A percentile compares a stretch with the other conserved stretches of the same genome.
These are phyloP conservation scores for Drosophila kurseongensis DNA, from an alignment of 1,140 invertebrate genomes.

Conservation along the genomic window DNA sequence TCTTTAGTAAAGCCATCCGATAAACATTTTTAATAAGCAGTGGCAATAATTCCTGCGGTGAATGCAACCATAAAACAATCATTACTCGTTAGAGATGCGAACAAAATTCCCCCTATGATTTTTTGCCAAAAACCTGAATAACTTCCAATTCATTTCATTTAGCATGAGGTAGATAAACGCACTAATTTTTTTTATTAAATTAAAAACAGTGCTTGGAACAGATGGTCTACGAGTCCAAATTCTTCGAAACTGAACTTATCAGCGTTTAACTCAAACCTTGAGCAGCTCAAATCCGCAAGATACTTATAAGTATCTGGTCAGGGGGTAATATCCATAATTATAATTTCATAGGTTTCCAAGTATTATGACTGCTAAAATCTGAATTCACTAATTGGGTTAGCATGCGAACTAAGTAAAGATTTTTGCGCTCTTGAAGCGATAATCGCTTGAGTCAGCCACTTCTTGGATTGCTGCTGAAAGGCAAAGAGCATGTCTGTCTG, in stretches of 20 bases:
- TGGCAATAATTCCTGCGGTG: constrained; percentile 12
- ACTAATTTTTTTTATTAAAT: constrained; percentile 13
- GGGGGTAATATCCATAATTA: constrained; percentile 34
- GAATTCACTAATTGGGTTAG: constrained; percentile 56
- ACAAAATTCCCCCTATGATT: constrained; percentile 3
- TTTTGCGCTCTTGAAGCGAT: constrained; percentile 27
- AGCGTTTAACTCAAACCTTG: constrained; percentile 34
- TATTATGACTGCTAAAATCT: constrained; percentile 43
- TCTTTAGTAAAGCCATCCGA: constrained; percentile 6
- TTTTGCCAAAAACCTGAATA: constrained; percentile 46
- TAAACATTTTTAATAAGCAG: constrained; percentile 13
- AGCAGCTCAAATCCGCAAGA: constrained; percentile 20
- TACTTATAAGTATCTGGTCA: constrained; percentile 19
- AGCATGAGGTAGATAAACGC: constrained; percentile 31
- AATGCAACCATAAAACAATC: constrained; percentile 13
- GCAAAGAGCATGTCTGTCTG: constrained; percentile 18
- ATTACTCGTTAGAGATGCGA: constrained; percentile 7
- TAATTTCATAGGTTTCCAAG: constrained; percentile 23
- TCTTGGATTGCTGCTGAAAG: constrained; percentile 20
- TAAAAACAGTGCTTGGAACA: neutral
- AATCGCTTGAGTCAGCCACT: constrained; percentile 39
- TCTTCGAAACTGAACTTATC: constrained; percentile 2
- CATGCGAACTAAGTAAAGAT: constrained; percentile 35
- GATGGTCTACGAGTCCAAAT: neutral
- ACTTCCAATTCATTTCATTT: constrained; percentile 49